Conservation (phyloP, 2,797 vertebrate species). For the Geotrypetes seraphini region DNA sequence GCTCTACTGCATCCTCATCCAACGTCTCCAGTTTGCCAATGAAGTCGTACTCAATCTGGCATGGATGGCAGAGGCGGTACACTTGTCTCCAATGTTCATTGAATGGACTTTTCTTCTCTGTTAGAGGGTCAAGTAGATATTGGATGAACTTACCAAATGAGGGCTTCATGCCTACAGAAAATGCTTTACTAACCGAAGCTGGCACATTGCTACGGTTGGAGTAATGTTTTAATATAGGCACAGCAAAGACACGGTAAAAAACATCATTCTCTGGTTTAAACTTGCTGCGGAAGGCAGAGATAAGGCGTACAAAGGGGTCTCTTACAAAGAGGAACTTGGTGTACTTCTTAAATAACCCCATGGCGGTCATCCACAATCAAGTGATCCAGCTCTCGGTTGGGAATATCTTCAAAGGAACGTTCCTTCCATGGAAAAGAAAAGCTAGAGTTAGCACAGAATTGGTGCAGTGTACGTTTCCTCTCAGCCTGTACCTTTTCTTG, state of each 20-base stretch:
- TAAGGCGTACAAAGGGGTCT: conserved; percentile 92
- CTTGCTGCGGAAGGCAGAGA: conserved; percentile 94
- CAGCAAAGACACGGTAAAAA: conserved; percentile 79
- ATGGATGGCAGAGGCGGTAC: conserved; percentile 85
- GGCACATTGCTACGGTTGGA: conserved; percentile 74
- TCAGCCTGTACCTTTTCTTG: conserved; percentile 60
- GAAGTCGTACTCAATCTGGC: conserved; percentile 91
- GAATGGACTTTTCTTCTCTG: conserved; percentile 80
- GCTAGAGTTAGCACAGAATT: conserved; percentile 71
- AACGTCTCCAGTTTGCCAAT: conserved; percentile 83
- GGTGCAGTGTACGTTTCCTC: conserved; percentile 61
- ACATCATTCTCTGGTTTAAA: conserved; percentile 83
- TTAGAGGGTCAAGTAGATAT: conserved; percentile 87
- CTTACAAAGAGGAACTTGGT: conserved; percentile 94
- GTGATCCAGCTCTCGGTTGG: conserved; percentile 89
- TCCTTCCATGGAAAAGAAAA: conserved; percentile 80
- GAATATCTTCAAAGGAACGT: conserved; percentile 91
- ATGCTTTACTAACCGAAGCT: conserved; percentile 72
- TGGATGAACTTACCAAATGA: conserved; percentile 86
- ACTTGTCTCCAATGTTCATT: conserved; percentile 96
- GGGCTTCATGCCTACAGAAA: conserved; percentile 67
- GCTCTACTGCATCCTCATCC: conserved; percentile 74
- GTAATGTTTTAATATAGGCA: conserved; percentile 77
- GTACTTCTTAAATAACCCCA: conserved; percentile 87
- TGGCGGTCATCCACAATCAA: conserved; percentile 93